Evolutionary conservation across 2,113 vertebrate species (phyloP).

Genomic region (Chlamydotis undulata): DNA sequence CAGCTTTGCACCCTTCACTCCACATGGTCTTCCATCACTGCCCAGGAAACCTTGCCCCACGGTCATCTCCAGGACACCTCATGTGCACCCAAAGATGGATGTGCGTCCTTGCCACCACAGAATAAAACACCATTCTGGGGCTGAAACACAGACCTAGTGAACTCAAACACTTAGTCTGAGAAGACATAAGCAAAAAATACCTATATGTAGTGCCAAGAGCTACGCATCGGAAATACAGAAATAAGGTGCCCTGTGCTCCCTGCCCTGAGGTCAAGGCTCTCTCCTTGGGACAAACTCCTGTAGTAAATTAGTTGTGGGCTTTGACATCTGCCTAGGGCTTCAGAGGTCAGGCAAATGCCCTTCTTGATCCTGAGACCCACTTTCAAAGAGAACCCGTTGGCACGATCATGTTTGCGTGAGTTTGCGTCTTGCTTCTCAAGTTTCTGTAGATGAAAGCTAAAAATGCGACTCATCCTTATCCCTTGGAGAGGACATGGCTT

Average conservation of each 20-base stretch:
- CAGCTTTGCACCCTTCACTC: neutral
- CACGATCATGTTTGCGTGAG: neutral
- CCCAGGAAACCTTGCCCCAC: neutral
- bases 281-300: rapidly evolving
- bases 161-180: neutral
- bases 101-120: rapidly evolving
- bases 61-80: neutral
- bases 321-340: neutral
- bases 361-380: neutral
- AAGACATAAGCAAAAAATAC: neutral
- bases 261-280: rapidly evolving
- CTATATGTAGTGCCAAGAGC: neutral
- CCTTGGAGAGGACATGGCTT: neutral
- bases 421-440: neutral
- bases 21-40: neutral
- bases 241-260: neutral
- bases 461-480: neutral
- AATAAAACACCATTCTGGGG: neutral
- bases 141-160: neutral
- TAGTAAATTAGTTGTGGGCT: neutral
- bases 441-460: neutral
- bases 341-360: neutral
- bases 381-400: neutral
- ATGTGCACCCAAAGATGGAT: rapidly evolving
- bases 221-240: neutral